Evolutionary conservation across 37 sponge, comb jelly and placozoan species (phyloP), one percentile per base, ranked within the genome.

Genomic region (Chondrosia reniformis): DNA sequence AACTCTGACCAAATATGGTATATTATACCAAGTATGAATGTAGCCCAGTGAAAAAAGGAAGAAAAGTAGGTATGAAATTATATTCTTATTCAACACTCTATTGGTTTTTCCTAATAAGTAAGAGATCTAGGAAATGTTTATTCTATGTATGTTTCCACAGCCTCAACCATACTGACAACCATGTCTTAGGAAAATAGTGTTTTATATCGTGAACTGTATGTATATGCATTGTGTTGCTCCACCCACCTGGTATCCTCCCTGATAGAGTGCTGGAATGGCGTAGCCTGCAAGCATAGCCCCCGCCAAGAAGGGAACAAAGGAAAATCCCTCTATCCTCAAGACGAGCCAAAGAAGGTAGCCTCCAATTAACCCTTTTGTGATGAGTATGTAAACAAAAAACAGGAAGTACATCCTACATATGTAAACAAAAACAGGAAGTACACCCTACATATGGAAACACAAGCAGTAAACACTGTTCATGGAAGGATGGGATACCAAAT

Each of bases 341-440:
- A 93, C 46, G 56, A 61, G 32, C 79, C 46, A 75, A 2, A 64
- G 37, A 58, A 93, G 80, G 72, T 55, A 81, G 38, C 74, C 45
- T 27, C 66, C 36, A 24, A 89, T 67, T 67, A 83, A 25, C 0
- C 94, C 80, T 33, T 86, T 84, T 31, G 84, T 36, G 33, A 55
- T 64, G 40, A 93, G 76, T 33, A 93, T 42, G n/a, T 71, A 36
- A 39, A 93, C 78, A 45, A 89, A 93, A 25, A 85, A 15, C 28
- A 84, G 57, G 81, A 93, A 93, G 17, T 76, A 77, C 4, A 89
- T 84, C 43, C 91, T 91, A 56, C 0, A 76, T 13, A 15, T 13
- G 56, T 38, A 8, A 43, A 81, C 19, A 7, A 21, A n/a, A 7
- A 21, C 15, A 8, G 3, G 42, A 31, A 33, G 17, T 6, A 9